Percentiles rank a stretch among this genome's conserved stretches.
These are phyloP conservation scores for Mormyrops boulengeri DNA, from an alignment of 2,797 vertebrate genomes.

Conservation along the genomic window DNA sequence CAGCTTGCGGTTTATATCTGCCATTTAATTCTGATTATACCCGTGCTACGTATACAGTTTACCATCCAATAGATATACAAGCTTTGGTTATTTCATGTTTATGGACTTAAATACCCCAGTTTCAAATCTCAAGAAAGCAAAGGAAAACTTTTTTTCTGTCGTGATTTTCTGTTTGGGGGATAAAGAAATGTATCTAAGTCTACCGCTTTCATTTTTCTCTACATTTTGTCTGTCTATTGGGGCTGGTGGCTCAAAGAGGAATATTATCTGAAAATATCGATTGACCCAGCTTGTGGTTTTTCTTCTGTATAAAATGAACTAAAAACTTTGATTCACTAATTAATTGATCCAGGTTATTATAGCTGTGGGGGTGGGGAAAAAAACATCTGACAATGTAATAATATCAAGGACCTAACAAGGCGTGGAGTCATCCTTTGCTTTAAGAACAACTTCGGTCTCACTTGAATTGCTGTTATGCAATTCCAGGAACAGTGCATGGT, in stretches of 20 bases:
- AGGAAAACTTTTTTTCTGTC: background rate
- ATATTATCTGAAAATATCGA: background rate
- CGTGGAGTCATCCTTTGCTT: background rate
- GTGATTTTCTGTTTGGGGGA: background rate
- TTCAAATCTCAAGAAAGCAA: background rate
- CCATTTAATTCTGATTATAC: background rate
- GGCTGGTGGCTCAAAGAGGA: background rate
- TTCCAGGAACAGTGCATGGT: background rate
- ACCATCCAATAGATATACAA: background rate
- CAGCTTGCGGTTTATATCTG: background rate
- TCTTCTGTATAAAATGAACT: background rate
- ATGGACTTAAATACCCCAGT: background rate
- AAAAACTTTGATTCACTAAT: background rate
- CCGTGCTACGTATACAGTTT: background rate
- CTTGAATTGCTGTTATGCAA: background rate
- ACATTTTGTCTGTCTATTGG: background rate
- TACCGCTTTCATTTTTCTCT: background rate
- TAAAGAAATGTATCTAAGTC: background rate
- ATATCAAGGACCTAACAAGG: background rate
- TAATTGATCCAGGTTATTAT: background rate
- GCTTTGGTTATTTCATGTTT: background rate
- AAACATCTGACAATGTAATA: background rate
- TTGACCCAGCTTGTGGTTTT: background rate
- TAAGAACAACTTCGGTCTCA: background rate
- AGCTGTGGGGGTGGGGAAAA: background rate